These are phyloP conservation scores for Alcis repandata DNA, from an alignment of 2,888 invertebrate species.

Conservation along the genomic window DNA sequence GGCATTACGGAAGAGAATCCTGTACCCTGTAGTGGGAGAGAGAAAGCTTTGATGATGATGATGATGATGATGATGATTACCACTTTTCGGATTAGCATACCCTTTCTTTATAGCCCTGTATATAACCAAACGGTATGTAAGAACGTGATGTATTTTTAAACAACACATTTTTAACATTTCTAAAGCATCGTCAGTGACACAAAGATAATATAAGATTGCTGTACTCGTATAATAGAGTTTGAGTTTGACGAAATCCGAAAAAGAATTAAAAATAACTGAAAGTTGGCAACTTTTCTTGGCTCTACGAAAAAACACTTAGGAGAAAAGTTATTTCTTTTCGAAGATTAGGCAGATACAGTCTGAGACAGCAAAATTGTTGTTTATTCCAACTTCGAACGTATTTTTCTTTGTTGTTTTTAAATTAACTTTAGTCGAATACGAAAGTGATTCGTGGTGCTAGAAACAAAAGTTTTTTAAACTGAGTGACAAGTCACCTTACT, in stretches of 20 bases:
- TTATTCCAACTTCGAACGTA: conserved; percentile 34
- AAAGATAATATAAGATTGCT: conserved; percentile 6
- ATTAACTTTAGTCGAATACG: not conserved
- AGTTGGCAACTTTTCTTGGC: conserved; percentile 29
- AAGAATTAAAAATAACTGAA: conserved; percentile 29
- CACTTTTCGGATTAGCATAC: too few relatives aligned
- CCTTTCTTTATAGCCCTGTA: too few relatives aligned
- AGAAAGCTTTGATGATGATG: too few relatives aligned
- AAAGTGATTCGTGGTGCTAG: not conserved
- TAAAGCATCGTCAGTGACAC: not conserved
- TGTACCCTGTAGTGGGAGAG: too few relatives aligned
- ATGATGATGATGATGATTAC: too few relatives aligned
- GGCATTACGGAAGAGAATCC: too few relatives aligned
- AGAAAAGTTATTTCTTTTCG: conserved; percentile 44
- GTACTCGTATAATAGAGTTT: conserved; percentile 23
- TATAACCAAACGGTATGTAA: too few relatives aligned
- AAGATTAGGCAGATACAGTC: conserved; percentile 48
- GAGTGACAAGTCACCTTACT: too few relatives aligned
- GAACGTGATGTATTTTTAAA: not conserved
- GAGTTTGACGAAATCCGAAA: conserved; percentile 23
- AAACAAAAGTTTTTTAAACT: too few relatives aligned
- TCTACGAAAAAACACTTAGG: conserved; percentile 34
- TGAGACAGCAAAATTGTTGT: conserved; percentile 51
- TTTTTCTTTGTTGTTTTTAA: conserved; percentile 44
- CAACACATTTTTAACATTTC: not conserved